Evolutionary conservation across 1,140 invertebrate genomes (phyloP), one percentile per base, ranked within the genome.

Genomic region (Pseudomyrmex sp.): DNA sequence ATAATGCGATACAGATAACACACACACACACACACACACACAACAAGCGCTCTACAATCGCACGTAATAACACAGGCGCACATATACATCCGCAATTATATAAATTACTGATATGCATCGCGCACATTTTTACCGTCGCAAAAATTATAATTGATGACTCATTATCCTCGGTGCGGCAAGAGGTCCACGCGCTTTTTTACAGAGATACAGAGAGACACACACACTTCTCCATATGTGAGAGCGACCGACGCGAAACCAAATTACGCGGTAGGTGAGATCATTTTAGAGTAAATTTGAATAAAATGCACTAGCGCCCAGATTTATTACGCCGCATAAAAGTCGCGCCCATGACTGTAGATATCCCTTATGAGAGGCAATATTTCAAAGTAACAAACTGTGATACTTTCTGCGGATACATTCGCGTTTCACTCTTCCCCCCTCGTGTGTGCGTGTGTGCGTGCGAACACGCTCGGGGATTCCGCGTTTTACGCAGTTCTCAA

Each of bases 381-480:
- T 80, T 80, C 66, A 80, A 70, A 72, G 76, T 80, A 80, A 80
- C 66, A 80, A 80, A 80, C 68, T 80, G 76, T 72, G 66, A 80
- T 80, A 80, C 65, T 54, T 59, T 80, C 66, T 66, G n/a, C 15
- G 52, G 54, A 70, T 80, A 46, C 66, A 70, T 72, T 80, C 59
- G 18, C 65, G 74, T 52, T 76, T 66, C 23, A 66, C 62, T 35
- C 35, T 35, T 35, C 35, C 5, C 5, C 35, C 35, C n/a, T n/a
- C n/a, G 35, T 35, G 35, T 35, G 35, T 35, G 35, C 5, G 23
- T n/a, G 26, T 48, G 23, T 23, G 15, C 20, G 44, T 50, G 66
- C 72, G 54, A 80, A 80, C 76, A 80, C 20, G 23, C 23, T 35
- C 23, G 54, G 23, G 56, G 23, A 72, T 70, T 48, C 54, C 7